Evolutionary conservation across 2,888 invertebrate genomes (phyloP), one percentile per base, ranked within the genome.

Genomic region (Cremastinae sp.): DNA sequence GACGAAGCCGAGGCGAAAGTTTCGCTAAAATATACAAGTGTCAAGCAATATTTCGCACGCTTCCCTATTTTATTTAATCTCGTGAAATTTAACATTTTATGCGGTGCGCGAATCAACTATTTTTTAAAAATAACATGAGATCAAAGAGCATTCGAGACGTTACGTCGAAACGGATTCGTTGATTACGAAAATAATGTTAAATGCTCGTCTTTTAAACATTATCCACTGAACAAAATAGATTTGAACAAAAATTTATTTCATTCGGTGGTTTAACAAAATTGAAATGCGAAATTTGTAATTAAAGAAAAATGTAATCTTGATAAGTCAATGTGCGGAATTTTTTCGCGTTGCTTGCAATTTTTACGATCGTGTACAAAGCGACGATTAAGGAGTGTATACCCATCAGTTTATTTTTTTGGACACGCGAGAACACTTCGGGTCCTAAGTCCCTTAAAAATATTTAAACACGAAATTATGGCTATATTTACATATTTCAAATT

Each of bases 371-470:
- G 12, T 20, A 20, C 35, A 53, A 41, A 45, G 20, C 41, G 35
- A 49, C 41, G 61, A 28, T 61, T 37, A 43, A 28, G 59, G 35
- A 35, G 22, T 12, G 41, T 59, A 58, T 51, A 70, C 43, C 45
- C 53, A 28, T 61, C 55, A 14, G 16, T 14, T n/a, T n/a, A n/a
- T n/a, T n/a, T n/a, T 51, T 69, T 22, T 20, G 49, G 71, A 69
- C 43, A 70, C 75, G 68, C 76, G 65, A 83, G 80, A 82, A 83
- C 82, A 83, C 83, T 80, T 81, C 74, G 80, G 81, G 78, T 80
- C 65, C 80, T 80, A 79, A 76, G 51, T 78, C 66, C 53, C 62
- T 82, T 80, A 81, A 78, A 72, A 79, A 80, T 51, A 77, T 78
- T 81, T 80, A 81, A 71, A 58, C 59, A 66, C 74, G 74, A 68